A percentile compares a stretch with the other conserved stretches of the same genome.
phyloP scores from a whole-genome alignment of 2,113 vertebrate genomes.

The Hydrolagus affinis region DNA sequence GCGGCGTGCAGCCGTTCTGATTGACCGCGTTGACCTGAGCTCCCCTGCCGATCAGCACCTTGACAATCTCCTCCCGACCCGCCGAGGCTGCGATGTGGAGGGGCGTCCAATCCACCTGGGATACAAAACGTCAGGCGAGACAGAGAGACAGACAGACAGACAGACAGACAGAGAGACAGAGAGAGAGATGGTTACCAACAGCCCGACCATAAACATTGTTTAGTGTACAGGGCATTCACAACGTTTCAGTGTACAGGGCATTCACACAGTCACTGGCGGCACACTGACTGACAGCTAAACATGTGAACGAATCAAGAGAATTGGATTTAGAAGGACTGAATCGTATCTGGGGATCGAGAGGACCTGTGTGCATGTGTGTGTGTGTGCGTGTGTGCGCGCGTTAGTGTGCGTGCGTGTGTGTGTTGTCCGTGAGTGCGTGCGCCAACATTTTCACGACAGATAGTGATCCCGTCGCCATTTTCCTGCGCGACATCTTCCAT shows the following conservation, averaged over 20 bases:
- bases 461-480: too few relatives aligned
- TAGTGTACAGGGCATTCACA: not conserved
- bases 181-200: not conserved
- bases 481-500: too few relatives aligned
- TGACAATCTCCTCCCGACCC: conserved; percentile 83
- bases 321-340: too few relatives aligned
- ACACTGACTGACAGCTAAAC: too few relatives aligned
- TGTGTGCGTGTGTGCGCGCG: too few relatives aligned
- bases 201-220: not conserved
- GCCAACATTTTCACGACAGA: too few relatives aligned
- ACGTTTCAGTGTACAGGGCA: not conserved
- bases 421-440: too few relatives aligned
- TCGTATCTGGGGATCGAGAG: too few relatives aligned
- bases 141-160: not conserved
- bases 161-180: not conserved
- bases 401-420: too few relatives aligned
- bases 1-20: conserved; percentile 84
- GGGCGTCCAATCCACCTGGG: conserved; percentile 81
- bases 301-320: too few relatives aligned
- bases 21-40: conserved; percentile 83
- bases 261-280: not conserved
- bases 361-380: too few relatives aligned
- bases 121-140: conserved; percentile 14
- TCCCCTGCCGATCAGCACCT: conserved; percentile 70
- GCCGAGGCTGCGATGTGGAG: conserved; percentile 91